Percentiles rank a stretch among this genome's conserved stretches.
Conservation (phyloP, 2,113 vertebrate genomes). For the Notarius quadriscutis region DNA sequence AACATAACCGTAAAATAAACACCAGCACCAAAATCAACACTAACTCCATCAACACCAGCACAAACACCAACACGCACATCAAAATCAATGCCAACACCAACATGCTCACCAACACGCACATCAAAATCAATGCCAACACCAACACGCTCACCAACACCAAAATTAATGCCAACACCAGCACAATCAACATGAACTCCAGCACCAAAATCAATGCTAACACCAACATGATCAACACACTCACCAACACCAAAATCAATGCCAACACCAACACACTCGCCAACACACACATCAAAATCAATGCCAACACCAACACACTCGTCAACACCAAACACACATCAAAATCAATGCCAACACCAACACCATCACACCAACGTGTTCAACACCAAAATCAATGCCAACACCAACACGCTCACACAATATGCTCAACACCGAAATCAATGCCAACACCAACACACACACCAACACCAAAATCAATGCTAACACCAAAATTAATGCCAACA, state of each 20-base stretch:
- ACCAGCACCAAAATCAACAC: too few relatives aligned
- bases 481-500: neutral
- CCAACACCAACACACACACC: neutral
- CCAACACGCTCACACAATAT: neutral
- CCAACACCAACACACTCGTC: neutral
- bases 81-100: neutral
- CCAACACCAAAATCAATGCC: too few relatives aligned
- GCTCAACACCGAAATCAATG: neutral
- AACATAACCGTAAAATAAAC: too few relatives aligned
- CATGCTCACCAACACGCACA: neutral
- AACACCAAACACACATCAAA: neutral
- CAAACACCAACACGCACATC: neutral
- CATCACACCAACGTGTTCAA: neutral
- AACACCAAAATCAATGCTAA: neutral
- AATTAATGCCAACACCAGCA: neutral
- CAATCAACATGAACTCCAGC: too few relatives aligned
- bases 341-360: neutral
- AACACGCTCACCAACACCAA: neutral
- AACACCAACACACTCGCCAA: too few relatives aligned
- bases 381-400: neutral
- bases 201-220: neutral
- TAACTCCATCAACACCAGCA: too few relatives aligned
- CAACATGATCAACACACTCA: too few relatives aligned
- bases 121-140: too few relatives aligned
- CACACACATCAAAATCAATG: neutral